These are phyloP conservation scores for Trichopria drosophilae DNA, from an alignment of 2,888 invertebrate genomes.

Conservation along the genomic window DNA sequence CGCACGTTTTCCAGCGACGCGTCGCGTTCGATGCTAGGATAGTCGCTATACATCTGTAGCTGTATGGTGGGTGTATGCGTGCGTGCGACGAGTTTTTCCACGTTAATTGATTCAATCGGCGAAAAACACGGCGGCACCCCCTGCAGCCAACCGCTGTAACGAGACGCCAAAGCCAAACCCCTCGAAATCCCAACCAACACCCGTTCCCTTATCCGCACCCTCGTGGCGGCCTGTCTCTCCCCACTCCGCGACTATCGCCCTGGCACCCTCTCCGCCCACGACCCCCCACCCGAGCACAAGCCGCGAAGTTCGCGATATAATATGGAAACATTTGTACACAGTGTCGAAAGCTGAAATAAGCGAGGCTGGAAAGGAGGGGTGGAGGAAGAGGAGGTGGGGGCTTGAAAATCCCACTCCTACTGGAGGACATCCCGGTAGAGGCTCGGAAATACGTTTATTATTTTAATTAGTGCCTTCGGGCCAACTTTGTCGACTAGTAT, in stretches of 20 bases:
- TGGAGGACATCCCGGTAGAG: constrained; percentile 12
- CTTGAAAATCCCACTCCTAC: constrained; percentile 20
- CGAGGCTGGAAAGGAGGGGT: constrained; percentile 27
- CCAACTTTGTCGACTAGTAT: constrained; percentile 25
- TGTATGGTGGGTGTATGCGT: constrained; percentile 40
- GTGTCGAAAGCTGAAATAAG: constrained; percentile 34
- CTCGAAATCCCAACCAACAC: constrained; percentile 47
- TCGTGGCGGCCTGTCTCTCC: constrained; percentile 14
- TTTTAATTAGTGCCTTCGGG: constrained; percentile 56
- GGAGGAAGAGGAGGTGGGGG: constrained; percentile 17
- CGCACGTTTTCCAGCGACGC: no score
- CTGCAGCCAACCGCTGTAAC: constrained; percentile 54
- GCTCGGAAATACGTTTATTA: constrained; percentile 48
- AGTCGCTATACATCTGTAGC: no score
- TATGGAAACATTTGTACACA: constrained; percentile 54
- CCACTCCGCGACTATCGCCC: constrained; percentile 18
- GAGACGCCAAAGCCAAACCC: constrained; percentile 54
- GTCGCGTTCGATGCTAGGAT: no score
- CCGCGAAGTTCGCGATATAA: constrained; percentile 38
- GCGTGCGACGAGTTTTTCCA: constrained; percentile 48
- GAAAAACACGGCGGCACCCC: constrained; percentile 56
- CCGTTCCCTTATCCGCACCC: constrained; percentile 3
- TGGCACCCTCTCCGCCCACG: constrained; percentile 6
- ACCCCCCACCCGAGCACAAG: constrained; percentile 10
- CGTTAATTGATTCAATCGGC: constrained; percentile 60